Evolutionary conservation across 2,797 vertebrate species (phyloP), one percentile per base, ranked within the genome.

Genomic region (Tarsius wallacei): DNA sequence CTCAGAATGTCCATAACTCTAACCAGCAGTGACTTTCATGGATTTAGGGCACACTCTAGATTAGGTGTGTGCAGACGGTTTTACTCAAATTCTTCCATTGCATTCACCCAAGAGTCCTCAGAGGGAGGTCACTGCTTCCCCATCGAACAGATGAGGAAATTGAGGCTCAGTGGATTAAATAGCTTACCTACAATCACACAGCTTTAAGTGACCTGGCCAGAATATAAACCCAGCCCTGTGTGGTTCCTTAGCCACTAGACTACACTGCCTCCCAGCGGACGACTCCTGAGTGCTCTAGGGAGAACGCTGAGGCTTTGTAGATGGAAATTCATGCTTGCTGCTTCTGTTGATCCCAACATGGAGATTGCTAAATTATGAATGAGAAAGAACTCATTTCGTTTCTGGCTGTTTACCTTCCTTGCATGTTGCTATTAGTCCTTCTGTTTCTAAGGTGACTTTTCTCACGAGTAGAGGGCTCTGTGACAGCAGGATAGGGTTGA

Each of bases 371-470:
- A 84, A 59, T 90, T 4, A 15, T 21, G 51, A 66, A 66, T 42
- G 55, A 77, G 24, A 86, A 78, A 71, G 31, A 92, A 12, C 22
- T 91, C 77, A 31, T 78, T 96, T 91, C 81, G 57, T 95, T 74
- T 95, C 15, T 61, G 21, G 26, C 51, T 92, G 21, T 93, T 70
- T 74, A 2, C 17, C 28, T 33, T 76, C 70, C 53, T 94, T 57
- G 36, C 22, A 28, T 87, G 5, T 80, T 83, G 9, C 51, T 19
- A 10, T 24, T 55, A 59, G 77, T 73, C 24, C 16, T 7, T 81
- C 3, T 28, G 61, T 15, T 24, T 19, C 47, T 71, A 24, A 89
- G 28, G 17, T 63, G 51, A 70, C 78, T 77, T 88, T 68, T 64
- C 63, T 10, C 81, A 63, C 42, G 76, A 10, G 73, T 10, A 61